These are phyloP conservation scores for Vulpes vulpes DNA, from an alignment of 2,113 vertebrate genomes.

Conservation along the genomic window DNA sequence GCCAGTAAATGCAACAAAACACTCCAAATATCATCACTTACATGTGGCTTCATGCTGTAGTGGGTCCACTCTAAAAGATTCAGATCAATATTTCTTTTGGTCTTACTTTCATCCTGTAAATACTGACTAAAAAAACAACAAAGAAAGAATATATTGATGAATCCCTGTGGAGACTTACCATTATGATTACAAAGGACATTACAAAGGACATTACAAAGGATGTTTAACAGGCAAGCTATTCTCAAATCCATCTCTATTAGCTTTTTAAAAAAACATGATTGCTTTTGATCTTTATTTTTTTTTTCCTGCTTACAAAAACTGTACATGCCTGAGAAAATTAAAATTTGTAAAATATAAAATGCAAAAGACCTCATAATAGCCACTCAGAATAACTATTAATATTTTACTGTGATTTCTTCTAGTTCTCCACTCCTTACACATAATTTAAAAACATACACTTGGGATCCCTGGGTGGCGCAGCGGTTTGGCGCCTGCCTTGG, in stretches of 20 bases:
- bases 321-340: neutral
- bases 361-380: neutral
- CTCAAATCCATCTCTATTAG: neutral
- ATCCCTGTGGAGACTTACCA: neutral
- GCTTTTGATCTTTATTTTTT: neutral
- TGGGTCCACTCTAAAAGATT: slow-evolving; percentile 91
- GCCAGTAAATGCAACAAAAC: neutral
- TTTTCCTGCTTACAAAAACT: slow-evolving; percentile 52
- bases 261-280: slow-evolving; percentile 15
- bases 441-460: neutral
- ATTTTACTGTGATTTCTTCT: neutral
- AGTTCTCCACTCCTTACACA: neutral
- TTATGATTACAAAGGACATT: neutral
- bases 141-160: neutral
- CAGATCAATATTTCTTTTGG: slow-evolving; percentile 92
- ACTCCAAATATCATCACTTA: slow-evolving; percentile 79
- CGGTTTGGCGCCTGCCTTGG: too few species aligned
- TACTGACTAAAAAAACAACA: slow-evolving; percentile 89
- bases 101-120: slow-evolving; percentile 93
- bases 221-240: neutral
- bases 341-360: neutral
- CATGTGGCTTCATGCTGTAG: slow-evolving; percentile 89
- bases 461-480: too few species aligned
- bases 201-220: neutral
- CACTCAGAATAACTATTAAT: neutral